Evolutionary conservation across 1,140 invertebrate species (phyloP).

Genomic region (Pinna nobilis): DNA sequence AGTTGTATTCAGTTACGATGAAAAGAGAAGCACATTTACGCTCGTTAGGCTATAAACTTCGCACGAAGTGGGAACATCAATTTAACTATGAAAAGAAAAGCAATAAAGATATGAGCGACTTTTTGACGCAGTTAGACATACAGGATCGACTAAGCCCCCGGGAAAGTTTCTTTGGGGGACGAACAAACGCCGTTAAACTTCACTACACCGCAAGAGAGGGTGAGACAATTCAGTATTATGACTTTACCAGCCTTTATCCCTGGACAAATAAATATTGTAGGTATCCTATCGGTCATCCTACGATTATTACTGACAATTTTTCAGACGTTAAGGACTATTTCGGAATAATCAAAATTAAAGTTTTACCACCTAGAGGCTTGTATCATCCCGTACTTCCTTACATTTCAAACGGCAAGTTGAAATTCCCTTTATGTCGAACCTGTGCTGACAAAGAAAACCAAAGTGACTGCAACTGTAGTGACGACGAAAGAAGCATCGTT

Average conservation of each 20-base stretch:
- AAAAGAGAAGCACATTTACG: conserved; percentile 27
- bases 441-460: conserved; percentile 35
- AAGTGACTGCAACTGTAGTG: conserved; percentile 17
- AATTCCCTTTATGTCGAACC: conserved; percentile 29
- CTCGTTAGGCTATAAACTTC: conserved; percentile 19
- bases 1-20: conserved; percentile 34
- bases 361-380: conserved; percentile 13
- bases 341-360: conserved; percentile 27
- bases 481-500: conserved; percentile 56
- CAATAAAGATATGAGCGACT: conserved; percentile 6
- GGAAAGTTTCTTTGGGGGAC: conserved; percentile 36
- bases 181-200: conserved; percentile 37
- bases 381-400: conserved; percentile 28
- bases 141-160: conserved; percentile 31
- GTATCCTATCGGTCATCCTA: conserved; percentile 35
- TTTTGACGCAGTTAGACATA: conserved; percentile 13
- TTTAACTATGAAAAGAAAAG: conserved; percentile 5
- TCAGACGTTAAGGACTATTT: conserved; percentile 3
- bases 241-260: conserved; percentile 43
- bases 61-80: conserved; percentile 29
- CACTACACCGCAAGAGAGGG: conserved; percentile 8
- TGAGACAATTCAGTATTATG: conserved; percentile 41
- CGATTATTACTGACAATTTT: conserved; percentile 25
- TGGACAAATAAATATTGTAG: conserved; percentile 30
- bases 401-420: conserved; percentile 26